Conservation (phyloP, 2,113 vertebrate species). For the Tupaia tana region DNA sequence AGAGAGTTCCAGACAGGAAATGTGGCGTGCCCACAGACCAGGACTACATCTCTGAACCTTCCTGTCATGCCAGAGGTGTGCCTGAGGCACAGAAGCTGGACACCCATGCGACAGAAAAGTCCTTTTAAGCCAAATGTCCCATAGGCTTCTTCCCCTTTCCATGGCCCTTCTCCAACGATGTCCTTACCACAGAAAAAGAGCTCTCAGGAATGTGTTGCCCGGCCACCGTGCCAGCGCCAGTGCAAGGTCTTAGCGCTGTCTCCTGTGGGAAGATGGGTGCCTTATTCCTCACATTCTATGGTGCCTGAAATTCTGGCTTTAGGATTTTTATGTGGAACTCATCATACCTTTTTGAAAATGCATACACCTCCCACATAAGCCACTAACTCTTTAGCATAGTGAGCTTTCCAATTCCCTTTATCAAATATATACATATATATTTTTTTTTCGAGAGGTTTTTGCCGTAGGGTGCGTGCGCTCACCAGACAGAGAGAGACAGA, state of each 20-base stretch:
- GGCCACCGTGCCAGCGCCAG: neutral
- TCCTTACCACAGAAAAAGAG: neutral
- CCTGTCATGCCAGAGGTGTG: fast-evolving
- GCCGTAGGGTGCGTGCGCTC: too few species aligned
- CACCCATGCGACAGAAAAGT: fast-evolving
- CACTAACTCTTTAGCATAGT: neutral
- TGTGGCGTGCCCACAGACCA: fast-evolving
- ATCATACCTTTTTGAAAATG: neutral
- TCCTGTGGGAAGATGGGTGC: fast-evolving
- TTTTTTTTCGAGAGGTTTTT: neutral
- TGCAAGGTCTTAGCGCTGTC: too few species aligned
- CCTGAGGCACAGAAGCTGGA: fast-evolving
- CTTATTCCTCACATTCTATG: neutral
- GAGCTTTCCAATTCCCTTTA: neutral
- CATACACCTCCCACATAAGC: neutral
- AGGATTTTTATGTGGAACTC: neutral
- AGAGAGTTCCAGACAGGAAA: neutral
- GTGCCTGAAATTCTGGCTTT: neutral
- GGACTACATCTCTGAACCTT: fast-evolving
- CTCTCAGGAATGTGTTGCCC: neutral
- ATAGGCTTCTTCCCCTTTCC: neutral
- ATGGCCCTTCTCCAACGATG: fast-evolving
- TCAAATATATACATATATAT: neutral
- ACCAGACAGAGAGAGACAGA: too few species aligned
- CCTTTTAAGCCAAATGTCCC: neutral